Evolutionary conservation across 2,888 invertebrate species (phyloP).

Genomic region (Drosophila prolongata): DNA sequence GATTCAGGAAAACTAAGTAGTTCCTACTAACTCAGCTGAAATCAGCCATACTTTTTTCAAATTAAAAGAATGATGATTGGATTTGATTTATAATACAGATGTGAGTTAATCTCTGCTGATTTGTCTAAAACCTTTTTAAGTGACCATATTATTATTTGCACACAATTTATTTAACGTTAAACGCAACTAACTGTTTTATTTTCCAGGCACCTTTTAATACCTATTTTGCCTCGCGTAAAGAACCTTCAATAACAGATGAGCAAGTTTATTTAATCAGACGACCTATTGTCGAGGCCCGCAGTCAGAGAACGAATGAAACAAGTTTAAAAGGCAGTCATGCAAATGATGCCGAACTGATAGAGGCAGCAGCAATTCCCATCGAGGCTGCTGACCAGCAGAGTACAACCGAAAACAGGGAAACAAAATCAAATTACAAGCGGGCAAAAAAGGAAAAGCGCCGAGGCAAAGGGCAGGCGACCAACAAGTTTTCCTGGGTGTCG

Average conservation of each 20-base stretch:
- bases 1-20: too few relatives aligned
- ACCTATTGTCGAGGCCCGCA: conserved; percentile 9
- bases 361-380: conserved; percentile 47
- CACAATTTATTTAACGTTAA: too few relatives aligned
- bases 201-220: too few relatives aligned
- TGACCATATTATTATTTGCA: too few relatives aligned
- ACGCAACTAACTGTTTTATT: too few relatives aligned
- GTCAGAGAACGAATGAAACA: conserved; percentile 9
- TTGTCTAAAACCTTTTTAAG: too few relatives aligned
- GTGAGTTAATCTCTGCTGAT: too few relatives aligned
- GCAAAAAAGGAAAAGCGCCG: conserved; percentile 10
- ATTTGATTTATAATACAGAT: too few relatives aligned
- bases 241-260: background rate
- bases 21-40: too few relatives aligned
- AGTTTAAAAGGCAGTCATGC: conserved; percentile 43
- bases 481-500: conserved; percentile 48
- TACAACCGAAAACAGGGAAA: conserved; percentile 35
- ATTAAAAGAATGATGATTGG: too few relatives aligned
- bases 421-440: conserved; percentile 55
- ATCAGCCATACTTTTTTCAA: too few relatives aligned
- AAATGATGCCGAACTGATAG: conserved; percentile 44
- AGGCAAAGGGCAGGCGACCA: conserved; percentile 10
- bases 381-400: conserved; percentile 45
- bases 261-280: conserved; percentile 16
- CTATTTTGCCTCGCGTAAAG: background rate